Conservation (phyloP, 2,888 invertebrate species). For the Camptogramma bilineatum region DNA sequence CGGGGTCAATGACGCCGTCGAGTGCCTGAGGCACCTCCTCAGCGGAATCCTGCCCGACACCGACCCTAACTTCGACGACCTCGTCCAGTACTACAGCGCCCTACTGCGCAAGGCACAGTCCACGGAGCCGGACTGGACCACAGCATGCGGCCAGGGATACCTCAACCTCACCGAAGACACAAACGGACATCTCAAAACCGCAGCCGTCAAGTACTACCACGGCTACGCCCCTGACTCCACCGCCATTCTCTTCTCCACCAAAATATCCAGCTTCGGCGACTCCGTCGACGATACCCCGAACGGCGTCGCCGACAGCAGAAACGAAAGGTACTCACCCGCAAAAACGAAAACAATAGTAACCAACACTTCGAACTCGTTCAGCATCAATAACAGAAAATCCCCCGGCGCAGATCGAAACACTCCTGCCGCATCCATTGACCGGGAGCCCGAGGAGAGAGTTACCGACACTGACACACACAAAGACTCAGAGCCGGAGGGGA, state of each 20-base stretch:
- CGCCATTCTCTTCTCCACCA: constrained; percentile 80
- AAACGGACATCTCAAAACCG: constrained; percentile 70
- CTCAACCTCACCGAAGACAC: constrained; percentile 71
- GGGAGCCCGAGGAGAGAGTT: constrained; percentile 56
- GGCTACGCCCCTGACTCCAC: constrained; percentile 68
- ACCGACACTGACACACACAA: constrained; percentile 37
- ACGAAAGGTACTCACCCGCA: constrained; percentile 77
- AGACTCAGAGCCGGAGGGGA: constrained; percentile 57
- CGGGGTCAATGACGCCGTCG: constrained; percentile 89
- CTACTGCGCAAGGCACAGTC: constrained; percentile 68
- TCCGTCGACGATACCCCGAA: constrained; percentile 73
- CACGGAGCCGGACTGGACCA: constrained; percentile 68
- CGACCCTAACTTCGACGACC: constrained; percentile 72
- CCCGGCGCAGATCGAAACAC: constrained; percentile 74
- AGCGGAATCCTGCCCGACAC: constrained; percentile 74
- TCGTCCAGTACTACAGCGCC: constrained; percentile 71
- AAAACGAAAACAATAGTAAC: constrained; percentile 77
- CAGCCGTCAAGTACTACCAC: constrained; percentile 76
- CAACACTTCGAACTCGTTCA: constrained; percentile 74
- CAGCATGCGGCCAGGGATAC: constrained; percentile 76
- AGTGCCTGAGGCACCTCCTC: constrained; percentile 83
- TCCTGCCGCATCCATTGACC: constrained; percentile 71
- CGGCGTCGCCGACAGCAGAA: constrained; percentile 66
- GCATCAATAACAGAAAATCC: constrained; percentile 75
- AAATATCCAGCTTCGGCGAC: constrained; percentile 83